Base-by-base conservation (phyloP, 30 jellyfish, hydroid and myxozoan species). In the Cassiopea andromeda region DNA sequence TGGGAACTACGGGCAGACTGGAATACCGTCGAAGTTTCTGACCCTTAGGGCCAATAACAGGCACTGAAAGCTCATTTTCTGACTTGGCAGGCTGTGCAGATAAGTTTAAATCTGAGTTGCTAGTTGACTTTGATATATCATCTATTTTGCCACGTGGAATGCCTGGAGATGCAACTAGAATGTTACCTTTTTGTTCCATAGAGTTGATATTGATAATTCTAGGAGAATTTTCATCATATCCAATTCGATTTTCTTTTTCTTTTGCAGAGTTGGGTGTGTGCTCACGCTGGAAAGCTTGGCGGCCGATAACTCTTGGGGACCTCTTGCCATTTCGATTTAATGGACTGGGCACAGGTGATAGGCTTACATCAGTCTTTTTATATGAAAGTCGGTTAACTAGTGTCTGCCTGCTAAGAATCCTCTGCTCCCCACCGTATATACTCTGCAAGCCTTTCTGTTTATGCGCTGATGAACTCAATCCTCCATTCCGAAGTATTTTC, bases 1-100 rank as follows among this genome's bases (percentile, higher is more conserved):
- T 96, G 16, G 97, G 93, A 0, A 92, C 93, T 78, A 88, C 93
- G 0, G 99, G 99, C 6, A 96, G 93, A 80, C 99, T 96, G 14
- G 99, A 96, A 45, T 82, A 84, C 64, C 99, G 87, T 46, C 99
- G 86, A 1, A 91, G 82, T 54, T 73, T 69, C 44, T 66, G 92
- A 1, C 91, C 84, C 43, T 47, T 72, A 7, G 88, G 81, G 46
- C 92, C 90, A 38, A 47, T 90, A 18, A 54, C 76, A 1, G 87
- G 90, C 18, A 76, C 78, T 14, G 78, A 7, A 1, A 70, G 87
- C 48, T 70, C 86, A 66, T 27, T 2, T 1, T 82, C 90, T 43
- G 80, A 44, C 16, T 38, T 44, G 59, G 13, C 48, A 4, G 73
- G 13, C 19, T 49, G 9, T 18, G 69, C 19, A 1, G 71, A 8